Evolutionary conservation across 2,888 invertebrate species (phyloP), one percentile per base, ranked within the genome.

Genomic region (Catonia carolina): DNA sequence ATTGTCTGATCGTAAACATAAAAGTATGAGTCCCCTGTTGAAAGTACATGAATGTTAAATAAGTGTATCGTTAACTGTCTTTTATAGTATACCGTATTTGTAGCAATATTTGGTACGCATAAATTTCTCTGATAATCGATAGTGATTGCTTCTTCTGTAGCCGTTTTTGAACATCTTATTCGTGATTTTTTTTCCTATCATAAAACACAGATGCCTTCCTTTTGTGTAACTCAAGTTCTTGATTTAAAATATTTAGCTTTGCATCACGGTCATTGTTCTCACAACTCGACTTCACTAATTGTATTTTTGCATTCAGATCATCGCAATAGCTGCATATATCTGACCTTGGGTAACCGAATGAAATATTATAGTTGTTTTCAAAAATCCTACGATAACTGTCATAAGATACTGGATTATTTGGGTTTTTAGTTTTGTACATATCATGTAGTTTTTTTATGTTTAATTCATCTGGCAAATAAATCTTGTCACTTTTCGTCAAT

Each of bases 321-420:
- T 50, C 35, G 35, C 35, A 50, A 33, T 50, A 17, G 6, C 33
- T 33, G 33, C 50, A 50, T 18, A 35, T 33, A 17, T 35, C 50
- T 50, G 31, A 33, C 18, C 35, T 50, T 18, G 50, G 50, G 23
- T 33, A 50, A n/a, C 35, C 35, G 35, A 50, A 50, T 14, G n/a
- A 31, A 33, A 51, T 36, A 51, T 50, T 50, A n/a, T 50, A 50
- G 31, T 50, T 35, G 14, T 31, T 36, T 15, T 50, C 35, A 33
- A 50, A 50, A 23, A 48, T 31, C 23, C 31, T 48, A 5, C 31
- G 23, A 31, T 48, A 48, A 22, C 23, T 27, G 23, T 50, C 35
- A 18, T 50, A 50, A 15, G n/a, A 50, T 33, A 50, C 50, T 12
- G 33, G 50, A 33, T 50, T 27, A 50, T 50, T 36, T 51, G 51